These are phyloP conservation scores for Dolichomitus sp. DNA, from an alignment of 2,888 invertebrate species.

Conservation along the genomic window DNA sequence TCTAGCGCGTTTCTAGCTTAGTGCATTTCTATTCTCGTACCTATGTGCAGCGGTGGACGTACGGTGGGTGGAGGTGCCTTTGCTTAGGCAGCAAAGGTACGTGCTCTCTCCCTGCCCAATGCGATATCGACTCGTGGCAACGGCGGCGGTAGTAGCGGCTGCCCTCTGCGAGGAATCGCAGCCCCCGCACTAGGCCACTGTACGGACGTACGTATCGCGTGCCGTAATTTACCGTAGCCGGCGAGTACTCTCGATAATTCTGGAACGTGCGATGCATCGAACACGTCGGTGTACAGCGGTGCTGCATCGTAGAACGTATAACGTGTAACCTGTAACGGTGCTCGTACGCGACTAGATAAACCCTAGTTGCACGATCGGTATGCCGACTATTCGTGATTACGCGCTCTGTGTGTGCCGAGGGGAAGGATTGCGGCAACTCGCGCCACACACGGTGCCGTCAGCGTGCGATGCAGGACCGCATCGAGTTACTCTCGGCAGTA, in stretches of 20 bases:
- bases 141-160: not conserved
- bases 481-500: conserved; percentile 62
- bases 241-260: conserved; percentile 82
- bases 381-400: conserved; percentile 76
- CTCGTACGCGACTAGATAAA: conserved; percentile 79
- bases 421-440: conserved; percentile 58
- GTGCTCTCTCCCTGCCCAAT: conserved; percentile 60
- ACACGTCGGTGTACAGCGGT: conserved; percentile 68
- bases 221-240: conserved; percentile 80
- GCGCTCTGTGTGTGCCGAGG: conserved; percentile 69
- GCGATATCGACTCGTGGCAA: conserved; percentile 61
- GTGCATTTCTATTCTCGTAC: conserved; percentile 62
- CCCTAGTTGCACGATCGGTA: conserved; percentile 77
- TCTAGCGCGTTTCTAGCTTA: conserved; percentile 36
- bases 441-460: conserved; percentile 41
- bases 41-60: conserved; percentile 21
- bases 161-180: conserved; percentile 61
- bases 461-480: conserved; percentile 65
- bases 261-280: conserved; percentile 82
- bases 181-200: conserved; percentile 58
- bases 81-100: conserved; percentile 58
- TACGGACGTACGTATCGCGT: conserved; percentile 68
- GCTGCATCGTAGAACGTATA: conserved; percentile 39
- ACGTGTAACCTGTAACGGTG: conserved; percentile 69
- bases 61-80: conserved; percentile 30